Conservation (phyloP, 2,888 invertebrate genomes). For the Amphiduros pacificus region DNA sequence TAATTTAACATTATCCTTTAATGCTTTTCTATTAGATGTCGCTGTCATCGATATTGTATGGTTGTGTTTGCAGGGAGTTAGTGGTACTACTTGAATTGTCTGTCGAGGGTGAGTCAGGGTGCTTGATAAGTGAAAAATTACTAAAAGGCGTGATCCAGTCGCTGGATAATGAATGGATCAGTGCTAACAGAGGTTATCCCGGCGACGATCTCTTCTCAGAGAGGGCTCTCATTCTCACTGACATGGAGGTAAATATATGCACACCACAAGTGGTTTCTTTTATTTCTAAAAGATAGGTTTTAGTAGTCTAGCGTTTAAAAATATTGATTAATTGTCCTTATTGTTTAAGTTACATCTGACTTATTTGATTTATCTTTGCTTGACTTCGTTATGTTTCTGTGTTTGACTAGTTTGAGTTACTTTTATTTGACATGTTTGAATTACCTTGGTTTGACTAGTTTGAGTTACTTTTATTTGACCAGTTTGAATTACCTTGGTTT, state of each 20-base stretch:
- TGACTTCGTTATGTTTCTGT: too few species aligned
- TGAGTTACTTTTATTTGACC: too few species aligned
- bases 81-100: conserved; percentile 44
- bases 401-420: too few species aligned
- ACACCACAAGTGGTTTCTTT: too few species aligned
- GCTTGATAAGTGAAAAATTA: conserved; percentile 15
- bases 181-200: background rate
- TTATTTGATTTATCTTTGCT: too few species aligned
- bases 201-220: background rate
- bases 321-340: too few species aligned
- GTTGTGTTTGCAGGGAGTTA: conserved; percentile 38
- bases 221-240: conserved; percentile 3
- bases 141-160: conserved; percentile 13
- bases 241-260: conserved; percentile 18
- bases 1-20: background rate
- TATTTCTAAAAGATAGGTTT: too few species aligned
- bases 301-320: too few species aligned
- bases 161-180: conserved; percentile 20
- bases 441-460: too few species aligned
- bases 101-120: conserved; percentile 26
- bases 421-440: too few species aligned
- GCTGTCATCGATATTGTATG: background rate
- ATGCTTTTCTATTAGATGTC: background rate
- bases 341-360: too few species aligned
- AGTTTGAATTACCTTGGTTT: too few species aligned